Evolutionary conservation across 2,797 vertebrate genomes (phyloP).

Genomic region (Myotis findleyi): DNA sequence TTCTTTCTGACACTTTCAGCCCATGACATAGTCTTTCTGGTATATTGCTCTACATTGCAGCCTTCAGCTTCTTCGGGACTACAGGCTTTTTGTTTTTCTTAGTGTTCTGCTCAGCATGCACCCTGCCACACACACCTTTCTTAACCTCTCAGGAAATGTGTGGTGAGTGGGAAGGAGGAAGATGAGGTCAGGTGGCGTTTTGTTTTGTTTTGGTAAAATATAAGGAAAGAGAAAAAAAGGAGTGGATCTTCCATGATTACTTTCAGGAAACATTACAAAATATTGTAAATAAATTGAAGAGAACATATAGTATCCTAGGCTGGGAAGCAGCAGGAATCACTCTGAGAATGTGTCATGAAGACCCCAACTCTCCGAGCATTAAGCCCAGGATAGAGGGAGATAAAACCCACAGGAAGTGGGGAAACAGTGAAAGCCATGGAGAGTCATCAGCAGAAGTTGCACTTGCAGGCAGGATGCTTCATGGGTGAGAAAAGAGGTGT

Average conservation of each 20-base stretch:
- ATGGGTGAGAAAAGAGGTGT: neutral
- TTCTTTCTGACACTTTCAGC: neutral
- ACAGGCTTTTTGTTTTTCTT: neutral
- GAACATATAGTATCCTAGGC: neutral
- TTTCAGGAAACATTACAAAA: neutral
- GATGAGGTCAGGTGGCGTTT: neutral
- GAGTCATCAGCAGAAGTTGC: neutral
- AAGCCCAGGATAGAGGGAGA: neutral
- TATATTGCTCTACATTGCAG: neutral
- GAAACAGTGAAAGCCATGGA: neutral
- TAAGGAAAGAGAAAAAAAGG: neutral
- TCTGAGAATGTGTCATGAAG: neutral
- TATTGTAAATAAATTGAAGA: neutral
- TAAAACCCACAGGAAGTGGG: neutral
- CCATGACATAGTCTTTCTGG: neutral
- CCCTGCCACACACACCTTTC: neutral
- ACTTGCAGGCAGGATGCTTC: neutral
- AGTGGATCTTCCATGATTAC: neutral
- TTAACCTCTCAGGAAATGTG: neutral
- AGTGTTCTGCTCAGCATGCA: neutral
- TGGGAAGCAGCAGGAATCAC: neutral
- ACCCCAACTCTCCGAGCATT: neutral
- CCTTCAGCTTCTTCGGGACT: neutral
- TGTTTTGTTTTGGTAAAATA: neutral
- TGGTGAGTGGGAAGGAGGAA: too few relatives aligned